Base-by-base conservation (phyloP, 2,797 vertebrate species). In the Gobionotothen gibberifrons region DNA sequence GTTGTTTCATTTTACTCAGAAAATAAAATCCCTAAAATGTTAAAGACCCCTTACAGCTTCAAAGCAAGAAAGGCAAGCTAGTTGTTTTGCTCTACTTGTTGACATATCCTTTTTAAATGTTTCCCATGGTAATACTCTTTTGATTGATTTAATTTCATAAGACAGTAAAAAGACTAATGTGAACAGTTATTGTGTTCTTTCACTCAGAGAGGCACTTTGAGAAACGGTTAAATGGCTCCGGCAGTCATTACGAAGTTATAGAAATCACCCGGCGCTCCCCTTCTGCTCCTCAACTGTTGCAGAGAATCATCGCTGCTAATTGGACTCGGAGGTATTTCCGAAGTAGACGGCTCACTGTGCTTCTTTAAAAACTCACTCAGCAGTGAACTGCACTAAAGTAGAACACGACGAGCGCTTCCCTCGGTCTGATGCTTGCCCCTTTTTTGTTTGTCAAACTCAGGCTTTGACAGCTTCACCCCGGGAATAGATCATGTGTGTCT, bases 281-380 rank as follows among this genome's bases (percentile, higher is more conserved):
- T 21, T 52, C 59, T 79, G 77, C 74, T 78, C 69, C 73, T 79
- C 82, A 39, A 32, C 84, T 54, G 68, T 43, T 72, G 59, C 83
- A 60, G 76, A 79, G 82, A 85, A 82, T 91, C 79, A 92, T 91
- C 81, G 59, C 7, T 46, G 76, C 82, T 93, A 92, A 93, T 93
- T 92, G 87, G 89, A 80, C 90, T 90, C 85, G 0, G 77, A 85
- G 85, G 88, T 74, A 87, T 92, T 85, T 80, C 47, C 69, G 72
- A 63, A 78, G 72, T 9, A 69, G 73, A 70, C 67, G 43, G 62
- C 65, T 80, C 76, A 78, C 80, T 63, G 62, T 51, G 69, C 72
- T 80, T 40, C 72, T 80, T 40, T 82, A 66, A 75, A 85, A 81
- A 72, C 26, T 19, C 63, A 74, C 75, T 81, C 70, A 64, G 46